Base-by-base conservation (phyloP, 2,113 vertebrate species). In the Psettodes erumei region DNA sequence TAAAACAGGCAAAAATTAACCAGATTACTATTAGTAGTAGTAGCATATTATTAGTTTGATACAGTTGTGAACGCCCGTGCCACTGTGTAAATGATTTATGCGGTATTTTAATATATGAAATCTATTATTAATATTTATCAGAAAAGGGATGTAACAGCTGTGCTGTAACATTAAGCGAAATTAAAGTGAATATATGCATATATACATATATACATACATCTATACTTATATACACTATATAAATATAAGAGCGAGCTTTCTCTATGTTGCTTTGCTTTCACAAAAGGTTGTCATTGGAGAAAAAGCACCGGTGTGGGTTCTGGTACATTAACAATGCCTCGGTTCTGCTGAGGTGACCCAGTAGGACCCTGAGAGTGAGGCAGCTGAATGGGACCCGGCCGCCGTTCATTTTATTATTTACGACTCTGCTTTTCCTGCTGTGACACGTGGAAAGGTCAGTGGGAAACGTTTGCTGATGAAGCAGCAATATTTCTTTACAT, bases 401-500 rank as follows among this genome's bases (percentile, higher is more conserved):
- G 8, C 42, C 6, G 27, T 27, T 51, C 0, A 35, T 38, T 47
- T 56, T 30, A 18, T 38, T 48, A 23, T 55, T 45, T 8, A 42
- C 23, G 53, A 8, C 13, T 58, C 2, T 43, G 16, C 1, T 50
- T 32, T 19, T 47, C 16, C 47, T 4, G 3, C 19, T 53, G n/a
- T 12, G 21, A 45, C 6, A 18, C 47, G 38, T 23, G 10, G 5
- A 32, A 47, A 61, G 28, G 13, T 60, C 18, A 2, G 1, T 32
- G 12, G 21, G 38, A 42, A 42, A 42, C 13, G 16, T 15, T 15
- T 2, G 12, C 5, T 42, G n/a, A n/a, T n/a, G n/a, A n/a, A n/a
- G n/a, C 30, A 69, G 28, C 32, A 50, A 40, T 72, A 51, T 21
- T 15, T 59, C n/a, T 63, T 45, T 37, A 71, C 68, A 66, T 58